phyloP scores from a whole-genome alignment of 2,888 invertebrate genomes.

The Coelogynopora nodosa region DNA sequence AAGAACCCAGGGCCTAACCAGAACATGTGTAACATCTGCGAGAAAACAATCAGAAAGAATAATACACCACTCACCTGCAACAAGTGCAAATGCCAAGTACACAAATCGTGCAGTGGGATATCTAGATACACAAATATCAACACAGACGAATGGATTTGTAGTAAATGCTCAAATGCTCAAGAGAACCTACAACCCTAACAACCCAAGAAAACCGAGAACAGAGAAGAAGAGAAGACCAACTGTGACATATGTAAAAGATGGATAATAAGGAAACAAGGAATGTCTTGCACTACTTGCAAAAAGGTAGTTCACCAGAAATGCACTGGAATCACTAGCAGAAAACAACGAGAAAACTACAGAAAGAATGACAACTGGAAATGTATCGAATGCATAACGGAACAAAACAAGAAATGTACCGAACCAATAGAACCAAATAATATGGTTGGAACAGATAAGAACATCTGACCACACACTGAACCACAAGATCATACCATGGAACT shows the following conservation, averaged over 20 bases:
- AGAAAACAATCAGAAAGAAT: neutral
- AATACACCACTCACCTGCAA: neutral
- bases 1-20: neutral
- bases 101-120: neutral
- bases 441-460: neutral
- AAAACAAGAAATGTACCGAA: neutral
- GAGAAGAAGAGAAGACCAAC: neutral
- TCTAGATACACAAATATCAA: neutral
- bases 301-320: neutral
- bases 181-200: neutral
- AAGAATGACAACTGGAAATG: neutral
- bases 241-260: neutral
- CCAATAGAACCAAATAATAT: neutral
- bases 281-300: neutral
- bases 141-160: neutral
- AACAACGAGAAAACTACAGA: conserved; percentile 9
- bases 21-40: neutral
- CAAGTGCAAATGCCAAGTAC: neutral
- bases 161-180: neutral
- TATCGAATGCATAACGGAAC: neutral
- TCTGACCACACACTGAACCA: neutral
- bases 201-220: neutral
- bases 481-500: neutral
- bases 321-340: neutral
- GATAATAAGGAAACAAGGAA: neutral